phyloP scores from a whole-genome alignment of 2,888 invertebrate genomes.

The Muschampia plurimacula region DNA sequence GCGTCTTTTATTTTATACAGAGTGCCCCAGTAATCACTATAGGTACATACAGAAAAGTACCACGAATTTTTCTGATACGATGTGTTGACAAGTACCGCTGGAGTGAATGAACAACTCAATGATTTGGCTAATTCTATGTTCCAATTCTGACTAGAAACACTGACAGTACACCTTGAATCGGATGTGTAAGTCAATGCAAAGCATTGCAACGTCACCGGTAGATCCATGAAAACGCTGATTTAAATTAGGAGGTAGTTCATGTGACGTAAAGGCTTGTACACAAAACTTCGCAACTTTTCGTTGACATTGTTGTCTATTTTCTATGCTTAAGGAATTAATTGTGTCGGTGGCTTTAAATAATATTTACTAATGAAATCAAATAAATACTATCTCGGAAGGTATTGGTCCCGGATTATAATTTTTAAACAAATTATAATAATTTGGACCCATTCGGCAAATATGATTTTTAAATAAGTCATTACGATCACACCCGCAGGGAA shows the following conservation, averaged over 20 bases:
- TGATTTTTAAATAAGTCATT: conserved; percentile 72
- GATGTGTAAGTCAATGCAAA: conserved; percentile 62
- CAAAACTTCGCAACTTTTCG: conserved; percentile 81
- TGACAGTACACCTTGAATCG: conserved; percentile 57
- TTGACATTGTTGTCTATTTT: conserved; percentile 80
- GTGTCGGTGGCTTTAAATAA: conserved; percentile 86
- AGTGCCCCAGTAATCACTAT: conserved; percentile 31
- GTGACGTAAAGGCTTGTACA: conserved; percentile 65
- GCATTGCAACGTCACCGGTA: conserved; percentile 64
- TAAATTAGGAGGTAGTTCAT: conserved; percentile 83
- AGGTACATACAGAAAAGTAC: conserved; percentile 29
- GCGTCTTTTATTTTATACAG: conserved; percentile 33
- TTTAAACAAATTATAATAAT: conserved; percentile 86
- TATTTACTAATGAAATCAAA: conserved; percentile 85
- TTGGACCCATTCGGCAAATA: conserved; percentile 83
- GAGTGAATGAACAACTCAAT: conserved; percentile 50
- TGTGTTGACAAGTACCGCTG: conserved; percentile 9
- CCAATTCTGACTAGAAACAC: conserved; percentile 82
- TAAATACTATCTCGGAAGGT: conserved; percentile 86
- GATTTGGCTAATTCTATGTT: conserved; percentile 66
- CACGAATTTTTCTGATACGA: conserved; percentile 21
- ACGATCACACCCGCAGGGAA: conserved; percentile 68
- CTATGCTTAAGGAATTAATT: conserved; percentile 84
- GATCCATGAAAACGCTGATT: conserved; percentile 73
- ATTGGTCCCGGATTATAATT: conserved; percentile 86